Evolutionary conservation across 2,113 vertebrate species (phyloP).

Genomic region (Potamarius usumacintae): DNA sequence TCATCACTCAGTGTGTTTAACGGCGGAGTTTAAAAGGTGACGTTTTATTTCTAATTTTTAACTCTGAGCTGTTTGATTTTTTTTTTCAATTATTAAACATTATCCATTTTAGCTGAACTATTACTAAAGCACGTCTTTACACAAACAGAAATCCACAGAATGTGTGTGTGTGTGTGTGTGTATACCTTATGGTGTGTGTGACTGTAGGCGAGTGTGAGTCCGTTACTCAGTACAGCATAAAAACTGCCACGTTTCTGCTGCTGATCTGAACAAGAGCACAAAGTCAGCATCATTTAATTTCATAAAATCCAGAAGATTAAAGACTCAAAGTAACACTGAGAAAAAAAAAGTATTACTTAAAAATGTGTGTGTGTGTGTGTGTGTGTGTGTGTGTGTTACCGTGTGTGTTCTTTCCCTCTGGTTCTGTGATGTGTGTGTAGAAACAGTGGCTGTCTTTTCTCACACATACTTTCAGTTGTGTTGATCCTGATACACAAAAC

Average conservation of each 20-base stretch:
- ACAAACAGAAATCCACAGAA: too few relatives aligned
- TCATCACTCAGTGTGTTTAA: neutral
- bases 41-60: too few relatives aligned
- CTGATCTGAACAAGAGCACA: conserved; percentile 31
- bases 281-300: neutral
- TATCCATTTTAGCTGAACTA: too few relatives aligned
- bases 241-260: conserved; percentile 82
- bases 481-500: conserved; percentile 70
- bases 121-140: too few relatives aligned
- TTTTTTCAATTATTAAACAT: too few relatives aligned
- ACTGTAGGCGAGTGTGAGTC: conserved; percentile 85
- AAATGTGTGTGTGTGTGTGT: conserved; percentile 1
- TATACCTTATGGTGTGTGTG: conserved; percentile 66
- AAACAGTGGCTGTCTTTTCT: conserved; percentile 87
- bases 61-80: too few relatives aligned
- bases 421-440: conserved; percentile 76
- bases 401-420: conserved; percentile 14
- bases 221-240: conserved; percentile 80
- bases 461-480: conserved; percentile 80
- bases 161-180: conserved; percentile 7
- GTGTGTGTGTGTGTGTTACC: conserved; percentile 6
- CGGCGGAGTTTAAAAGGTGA: too few relatives aligned
- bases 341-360: neutral
- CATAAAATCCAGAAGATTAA: neutral
- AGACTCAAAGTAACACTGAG: neutral